Evolutionary conservation across 1,140 invertebrate species (phyloP).

Genomic region (Drosophila littoralis): DNA sequence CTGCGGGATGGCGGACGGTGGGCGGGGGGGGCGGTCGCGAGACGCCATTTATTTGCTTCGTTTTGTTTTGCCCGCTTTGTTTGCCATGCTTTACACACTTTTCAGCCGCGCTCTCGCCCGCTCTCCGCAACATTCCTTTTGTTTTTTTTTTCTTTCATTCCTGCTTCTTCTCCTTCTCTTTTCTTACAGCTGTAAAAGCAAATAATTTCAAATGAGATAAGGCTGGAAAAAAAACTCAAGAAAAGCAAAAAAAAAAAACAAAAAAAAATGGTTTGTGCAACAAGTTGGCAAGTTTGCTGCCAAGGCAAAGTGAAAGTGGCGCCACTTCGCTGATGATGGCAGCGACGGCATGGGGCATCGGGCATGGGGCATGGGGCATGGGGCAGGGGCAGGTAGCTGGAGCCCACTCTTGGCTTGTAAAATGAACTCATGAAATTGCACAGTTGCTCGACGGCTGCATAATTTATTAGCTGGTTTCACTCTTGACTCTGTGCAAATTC

Average conservation of each 20-base stretch:
- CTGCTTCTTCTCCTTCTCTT: background rate
- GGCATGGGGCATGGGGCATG: background rate
- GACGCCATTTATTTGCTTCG: conserved; percentile 46
- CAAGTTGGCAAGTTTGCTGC: conserved; percentile 75
- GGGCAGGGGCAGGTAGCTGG: background rate
- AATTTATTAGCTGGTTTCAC: conserved; percentile 68
- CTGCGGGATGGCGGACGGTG: background rate
- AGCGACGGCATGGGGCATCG: background rate
- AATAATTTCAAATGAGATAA: conserved; percentile 81
- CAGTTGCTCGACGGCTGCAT: conserved; percentile 64
- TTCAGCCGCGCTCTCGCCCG: background rate
- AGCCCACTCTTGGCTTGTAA: conserved; percentile 28
- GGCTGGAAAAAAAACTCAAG: conserved; percentile 12
- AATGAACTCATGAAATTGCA: conserved; percentile 73
- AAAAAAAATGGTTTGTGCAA: conserved; percentile 56
- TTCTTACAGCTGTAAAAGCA: conserved; percentile 63
- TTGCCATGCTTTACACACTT: conserved; percentile 28
- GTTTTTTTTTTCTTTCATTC: conserved; percentile 12
- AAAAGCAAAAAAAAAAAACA: background rate
- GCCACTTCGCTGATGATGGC: background rate
- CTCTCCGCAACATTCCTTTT: background rate
- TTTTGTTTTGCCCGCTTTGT: conserved; percentile 44
- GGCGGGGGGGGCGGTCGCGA: conserved; percentile 5
- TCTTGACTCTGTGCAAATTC: conserved; percentile 43
- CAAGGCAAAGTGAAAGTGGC: conserved; percentile 75